Evolutionary conservation across 2,797 vertebrate species (phyloP).

Genomic region (Xenops minutus): DNA sequence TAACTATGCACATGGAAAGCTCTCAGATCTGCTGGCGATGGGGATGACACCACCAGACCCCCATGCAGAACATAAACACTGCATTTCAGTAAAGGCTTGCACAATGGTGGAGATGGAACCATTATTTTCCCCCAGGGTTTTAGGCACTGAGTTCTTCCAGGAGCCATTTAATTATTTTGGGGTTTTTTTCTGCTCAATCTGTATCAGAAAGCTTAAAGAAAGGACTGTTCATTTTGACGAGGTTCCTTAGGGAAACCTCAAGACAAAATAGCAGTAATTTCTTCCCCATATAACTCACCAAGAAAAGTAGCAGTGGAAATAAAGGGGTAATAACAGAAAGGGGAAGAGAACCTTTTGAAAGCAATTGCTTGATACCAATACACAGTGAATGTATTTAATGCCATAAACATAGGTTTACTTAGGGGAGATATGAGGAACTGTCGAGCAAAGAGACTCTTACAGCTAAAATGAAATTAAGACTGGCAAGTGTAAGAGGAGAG

Average conservation of each 20-base stretch:
- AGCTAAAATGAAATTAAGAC: conserved; percentile 31
- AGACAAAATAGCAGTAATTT: conserved; percentile 43
- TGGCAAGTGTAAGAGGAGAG: background rate
- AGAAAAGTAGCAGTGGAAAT: conserved; percentile 28
- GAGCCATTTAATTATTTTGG: conserved; percentile 54
- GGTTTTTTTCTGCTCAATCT: conserved; percentile 32
- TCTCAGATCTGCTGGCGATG: background rate
- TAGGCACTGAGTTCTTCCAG: conserved; percentile 28
- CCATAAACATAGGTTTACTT: conserved; percentile 15
- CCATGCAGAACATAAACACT: background rate
- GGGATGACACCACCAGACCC: background rate
- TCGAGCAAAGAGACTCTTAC: background rate
- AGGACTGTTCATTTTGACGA: conserved; percentile 30
- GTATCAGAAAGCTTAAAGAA: conserved; percentile 12
- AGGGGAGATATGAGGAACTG: background rate
- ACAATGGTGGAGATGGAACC: background rate
- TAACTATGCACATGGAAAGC: background rate
- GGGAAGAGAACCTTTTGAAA: conserved; percentile 18
- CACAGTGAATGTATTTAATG: conserved; percentile 2
- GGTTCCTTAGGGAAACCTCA: conserved; percentile 18
- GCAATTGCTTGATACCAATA: background rate
- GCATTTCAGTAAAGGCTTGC: background rate
- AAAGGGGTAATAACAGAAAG: conserved; percentile 14
- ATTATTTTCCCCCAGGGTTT: conserved; percentile 1
- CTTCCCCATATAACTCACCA: conserved; percentile 15